Conservation (phyloP, 2,797 vertebrate species). For the Premnoplex brunnescens region DNA sequence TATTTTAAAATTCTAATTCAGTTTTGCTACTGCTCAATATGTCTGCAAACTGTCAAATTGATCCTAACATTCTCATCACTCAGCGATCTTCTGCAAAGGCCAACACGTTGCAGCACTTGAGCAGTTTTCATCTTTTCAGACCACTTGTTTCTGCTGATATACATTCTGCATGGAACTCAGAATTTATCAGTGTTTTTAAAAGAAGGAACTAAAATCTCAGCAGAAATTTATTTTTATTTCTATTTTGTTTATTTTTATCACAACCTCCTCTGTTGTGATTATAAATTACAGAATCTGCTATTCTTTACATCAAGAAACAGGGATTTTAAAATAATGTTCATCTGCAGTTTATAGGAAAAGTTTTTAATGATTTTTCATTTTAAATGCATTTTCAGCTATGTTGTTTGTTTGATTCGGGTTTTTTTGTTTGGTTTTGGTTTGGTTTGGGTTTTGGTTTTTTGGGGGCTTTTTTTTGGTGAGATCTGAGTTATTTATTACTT, state of each 20-base stretch:
- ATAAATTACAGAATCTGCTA: not conserved
- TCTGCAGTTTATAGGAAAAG: not conserved
- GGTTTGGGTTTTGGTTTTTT: not conserved
- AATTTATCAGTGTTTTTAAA: not conserved
- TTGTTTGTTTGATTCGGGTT: too few relatives aligned
- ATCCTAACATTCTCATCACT: not conserved
- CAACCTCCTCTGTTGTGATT: not conserved
- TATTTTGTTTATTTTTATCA: not conserved
- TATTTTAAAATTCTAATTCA: not conserved
- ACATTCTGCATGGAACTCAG: not conserved
- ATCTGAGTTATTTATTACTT: not conserved
- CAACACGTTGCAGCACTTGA: not conserved
- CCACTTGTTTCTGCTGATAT: not conserved
- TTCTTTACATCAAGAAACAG: not conserved
- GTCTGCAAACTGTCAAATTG: not conserved
- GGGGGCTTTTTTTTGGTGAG: not conserved
- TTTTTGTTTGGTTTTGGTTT: not conserved
- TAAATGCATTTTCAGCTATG: not conserved
- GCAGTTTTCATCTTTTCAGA: not conserved
- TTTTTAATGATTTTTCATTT: not conserved
- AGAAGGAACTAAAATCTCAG: not conserved
- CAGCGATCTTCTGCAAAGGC: not conserved
- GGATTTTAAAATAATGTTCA: not conserved
- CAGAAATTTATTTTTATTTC: not conserved
- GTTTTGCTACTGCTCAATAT: not conserved